Evolutionary conservation across 2,888 invertebrate species (phyloP).

Genomic region (Heteropelma amictum): DNA sequence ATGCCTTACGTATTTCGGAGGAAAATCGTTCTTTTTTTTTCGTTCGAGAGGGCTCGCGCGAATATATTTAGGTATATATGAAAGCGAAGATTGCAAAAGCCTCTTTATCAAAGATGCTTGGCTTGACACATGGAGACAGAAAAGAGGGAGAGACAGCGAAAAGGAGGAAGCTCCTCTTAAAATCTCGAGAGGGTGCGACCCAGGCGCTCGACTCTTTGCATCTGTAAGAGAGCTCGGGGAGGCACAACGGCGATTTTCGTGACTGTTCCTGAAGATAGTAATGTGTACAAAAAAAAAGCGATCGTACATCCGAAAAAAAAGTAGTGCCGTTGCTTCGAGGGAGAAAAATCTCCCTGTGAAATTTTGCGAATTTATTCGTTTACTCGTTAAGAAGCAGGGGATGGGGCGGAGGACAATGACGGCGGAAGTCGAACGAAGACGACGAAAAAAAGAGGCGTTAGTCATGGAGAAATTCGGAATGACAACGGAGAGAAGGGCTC

Average conservation of each 20-base stretch:
- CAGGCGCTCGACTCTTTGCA: slow-evolving; percentile 36
- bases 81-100: slow-evolving; percentile 43
- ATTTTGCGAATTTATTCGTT: slow-evolving; percentile 25
- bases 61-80: slow-evolving; percentile 25
- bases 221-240: slow-evolving; percentile 30
- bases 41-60: slow-evolving; percentile 25
- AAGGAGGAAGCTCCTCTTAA: slow-evolving; percentile 33
- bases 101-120: slow-evolving; percentile 30
- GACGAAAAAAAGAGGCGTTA: no score
- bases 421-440: no score
- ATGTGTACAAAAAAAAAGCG: slow-evolving; percentile 29
- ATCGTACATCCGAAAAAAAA: slow-evolving; percentile 26
- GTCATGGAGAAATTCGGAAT: no score
- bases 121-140: not conserved
- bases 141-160: not conserved
- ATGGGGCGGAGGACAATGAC: no score
- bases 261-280: slow-evolving; percentile 33
- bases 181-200: slow-evolving; percentile 49
- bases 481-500: no score
- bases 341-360: slow-evolving; percentile 13
- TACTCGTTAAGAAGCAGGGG: no score
- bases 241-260: slow-evolving; percentile 21
- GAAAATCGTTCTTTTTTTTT: slow-evolving; percentile 13
- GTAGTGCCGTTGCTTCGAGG: slow-evolving; percentile 14
- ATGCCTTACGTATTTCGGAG: slow-evolving; percentile 27